phyloP scores from a whole-genome alignment of 2,797 vertebrate species.

The Oreonectes daqikongensis region DNA sequence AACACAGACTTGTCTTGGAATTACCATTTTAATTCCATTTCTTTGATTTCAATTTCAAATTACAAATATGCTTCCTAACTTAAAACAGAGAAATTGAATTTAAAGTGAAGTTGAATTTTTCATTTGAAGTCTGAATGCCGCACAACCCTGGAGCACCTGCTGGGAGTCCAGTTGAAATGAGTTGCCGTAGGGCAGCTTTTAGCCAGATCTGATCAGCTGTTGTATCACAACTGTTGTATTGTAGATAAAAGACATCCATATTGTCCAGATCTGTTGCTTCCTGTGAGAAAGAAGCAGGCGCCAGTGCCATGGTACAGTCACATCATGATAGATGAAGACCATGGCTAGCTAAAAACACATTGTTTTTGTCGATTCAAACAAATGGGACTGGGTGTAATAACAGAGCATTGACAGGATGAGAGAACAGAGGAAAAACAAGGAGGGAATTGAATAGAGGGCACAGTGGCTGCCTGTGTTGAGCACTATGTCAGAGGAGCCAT shows the following conservation, averaged over 20 bases:
- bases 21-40: neutral
- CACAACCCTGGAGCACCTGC: neutral
- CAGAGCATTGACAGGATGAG: constrained; percentile 60
- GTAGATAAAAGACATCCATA: constrained; percentile 49
- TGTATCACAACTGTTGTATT: constrained; percentile 30
- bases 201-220: constrained; percentile 19
- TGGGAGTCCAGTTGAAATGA: constrained; percentile 3
- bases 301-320: constrained; percentile 54
- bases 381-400: constrained; percentile 61
- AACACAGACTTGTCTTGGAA: no score
- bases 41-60: neutral
- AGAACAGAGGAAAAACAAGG: constrained; percentile 67
- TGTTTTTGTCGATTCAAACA: constrained; percentile 59
- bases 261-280: constrained; percentile 30
- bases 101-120: neutral
- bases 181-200: constrained; percentile 12
- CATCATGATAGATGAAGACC: constrained; percentile 63
- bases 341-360: constrained; percentile 64
- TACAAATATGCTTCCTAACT: neutral
- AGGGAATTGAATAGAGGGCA: constrained; percentile 66
- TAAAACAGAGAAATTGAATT: neutral
- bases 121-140: neutral
- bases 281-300: constrained; percentile 43
- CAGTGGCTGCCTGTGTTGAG: constrained; percentile 73
- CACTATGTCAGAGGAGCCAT: constrained; percentile 63